Conservation (phyloP, 2,113 vertebrate species). For the Dasyornis broadbenti region DNA sequence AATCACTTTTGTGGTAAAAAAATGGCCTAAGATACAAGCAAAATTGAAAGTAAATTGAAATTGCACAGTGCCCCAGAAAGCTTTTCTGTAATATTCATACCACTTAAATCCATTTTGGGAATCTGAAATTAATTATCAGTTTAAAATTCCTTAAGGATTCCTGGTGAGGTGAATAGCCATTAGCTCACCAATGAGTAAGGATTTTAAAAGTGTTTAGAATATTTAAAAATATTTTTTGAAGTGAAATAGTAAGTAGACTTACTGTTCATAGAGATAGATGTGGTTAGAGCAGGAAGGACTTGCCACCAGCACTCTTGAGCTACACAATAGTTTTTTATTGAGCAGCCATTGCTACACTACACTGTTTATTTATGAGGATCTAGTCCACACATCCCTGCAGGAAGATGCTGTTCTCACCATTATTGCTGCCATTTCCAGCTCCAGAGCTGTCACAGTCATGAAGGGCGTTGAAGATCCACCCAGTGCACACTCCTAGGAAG, state of each 20-base stretch:
- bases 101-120: neutral
- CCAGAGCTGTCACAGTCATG: neutral
- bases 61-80: neutral
- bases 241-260: neutral
- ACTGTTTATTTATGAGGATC: neutral
- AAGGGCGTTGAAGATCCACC: neutral
- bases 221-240: neutral
- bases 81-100: neutral
- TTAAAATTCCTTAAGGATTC: neutral
- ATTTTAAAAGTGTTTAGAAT: neutral
- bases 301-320: neutral
- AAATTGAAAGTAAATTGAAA: neutral
- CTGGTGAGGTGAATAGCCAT: neutral
- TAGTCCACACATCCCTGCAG: neutral
- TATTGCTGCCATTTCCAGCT: neutral
- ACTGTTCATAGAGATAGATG: neutral
- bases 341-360: neutral
- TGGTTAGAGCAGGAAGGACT: neutral
- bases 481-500: neutral
- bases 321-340: neutral
- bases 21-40: neutral
- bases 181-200: neutral
- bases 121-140: neutral
- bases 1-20: neutral
- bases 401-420: neutral